These are phyloP conservation scores for Dicycla oo DNA, from an alignment of 2,888 invertebrate genomes.

Conservation along the genomic window DNA sequence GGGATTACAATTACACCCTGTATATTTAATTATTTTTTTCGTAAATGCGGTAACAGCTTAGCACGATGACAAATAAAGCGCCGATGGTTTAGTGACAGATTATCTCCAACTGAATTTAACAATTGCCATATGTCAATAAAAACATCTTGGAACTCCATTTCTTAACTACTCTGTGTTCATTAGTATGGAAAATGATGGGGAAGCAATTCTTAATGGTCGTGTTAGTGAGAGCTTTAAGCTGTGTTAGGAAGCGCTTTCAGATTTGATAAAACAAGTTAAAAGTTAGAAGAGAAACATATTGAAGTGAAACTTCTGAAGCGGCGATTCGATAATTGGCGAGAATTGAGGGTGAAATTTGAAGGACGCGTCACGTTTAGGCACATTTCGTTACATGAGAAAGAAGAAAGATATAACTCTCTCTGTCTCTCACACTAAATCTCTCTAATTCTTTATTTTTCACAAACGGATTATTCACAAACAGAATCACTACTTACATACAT, in stretches of 20 bases:
- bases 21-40: background rate
- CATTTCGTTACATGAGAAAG: too few relatives aligned
- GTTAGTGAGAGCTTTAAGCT: slow-evolving; percentile 48
- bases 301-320: too few relatives aligned
- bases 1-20: too few relatives aligned
- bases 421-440: too few relatives aligned
- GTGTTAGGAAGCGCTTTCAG: slow-evolving; percentile 44
- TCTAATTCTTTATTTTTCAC: too few relatives aligned
- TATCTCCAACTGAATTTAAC: background rate
- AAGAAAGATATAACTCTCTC: too few relatives aligned
- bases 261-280: background rate
- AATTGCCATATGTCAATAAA: background rate
- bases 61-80: background rate
- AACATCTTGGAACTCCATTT: slow-evolving; percentile 44
- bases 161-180: slow-evolving; percentile 27
- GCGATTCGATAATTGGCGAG: too few relatives aligned
- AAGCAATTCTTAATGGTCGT: slow-evolving; percentile 46
- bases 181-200: slow-evolving; percentile 33
- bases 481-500: too few relatives aligned
- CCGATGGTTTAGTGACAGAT: background rate
- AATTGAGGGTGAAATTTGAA: too few relatives aligned
- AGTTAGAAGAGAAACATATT: background rate
- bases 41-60: fast-evolving
- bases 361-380: too few relatives aligned
- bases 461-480: too few relatives aligned